Evolutionary conservation across 1,140 invertebrate genomes (phyloP).

Genomic region (Polypedilum pembai): DNA sequence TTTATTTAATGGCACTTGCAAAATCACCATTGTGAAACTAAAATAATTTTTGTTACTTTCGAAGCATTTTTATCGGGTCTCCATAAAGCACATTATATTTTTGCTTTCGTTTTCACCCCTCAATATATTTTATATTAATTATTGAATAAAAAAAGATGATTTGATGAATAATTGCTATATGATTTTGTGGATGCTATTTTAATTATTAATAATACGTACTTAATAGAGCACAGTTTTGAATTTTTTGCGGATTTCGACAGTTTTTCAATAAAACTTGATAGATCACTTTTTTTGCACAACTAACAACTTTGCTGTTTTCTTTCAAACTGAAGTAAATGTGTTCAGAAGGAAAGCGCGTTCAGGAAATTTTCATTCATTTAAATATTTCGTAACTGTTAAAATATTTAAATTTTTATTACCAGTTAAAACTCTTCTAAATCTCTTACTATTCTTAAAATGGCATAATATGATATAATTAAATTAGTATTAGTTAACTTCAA

Average conservation of each 20-base stretch:
- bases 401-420: too few relatives aligned
- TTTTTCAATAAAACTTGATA: not conserved
- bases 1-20: not conserved
- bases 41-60: not conserved
- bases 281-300: conserved; percentile 2
- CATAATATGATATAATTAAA: too few relatives aligned
- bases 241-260: conserved; percentile 2
- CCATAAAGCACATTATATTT: conserved; percentile 9
- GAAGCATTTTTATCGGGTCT: not conserved
- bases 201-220: conserved; percentile 13
- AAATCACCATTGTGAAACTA: not conserved
- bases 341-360: too few relatives aligned
- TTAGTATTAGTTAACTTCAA: too few relatives aligned
- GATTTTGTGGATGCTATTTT: not conserved
- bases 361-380: too few relatives aligned
- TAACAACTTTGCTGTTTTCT: conserved; percentile 8
- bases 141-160: not conserved
- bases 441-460: too few relatives aligned
- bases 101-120: not conserved
- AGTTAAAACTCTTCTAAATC: too few relatives aligned
- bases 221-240: conserved; percentile 20
- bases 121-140: not conserved
- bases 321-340: not conserved
- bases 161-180: not conserved
- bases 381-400: too few relatives aligned